Evolutionary conservation across 2,113 vertebrate genomes (phyloP), one percentile per base, ranked within the genome.

Genomic region (Pelvicachromis taeniatus): DNA sequence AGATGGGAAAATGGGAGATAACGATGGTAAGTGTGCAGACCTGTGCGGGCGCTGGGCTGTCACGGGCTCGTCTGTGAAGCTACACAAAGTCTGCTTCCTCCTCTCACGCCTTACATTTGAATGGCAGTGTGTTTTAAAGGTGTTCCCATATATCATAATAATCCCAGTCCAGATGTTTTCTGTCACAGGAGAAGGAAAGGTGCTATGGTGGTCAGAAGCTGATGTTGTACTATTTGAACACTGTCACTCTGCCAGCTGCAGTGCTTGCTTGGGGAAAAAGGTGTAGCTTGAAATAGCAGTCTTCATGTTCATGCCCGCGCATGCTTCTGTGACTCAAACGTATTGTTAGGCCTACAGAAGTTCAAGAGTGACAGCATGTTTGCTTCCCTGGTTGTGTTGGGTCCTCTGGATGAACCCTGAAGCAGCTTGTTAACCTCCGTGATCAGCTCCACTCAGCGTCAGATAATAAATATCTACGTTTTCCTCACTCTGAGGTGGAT

Each of bases 1-100:
- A 93, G 40, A 96, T 96, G 96, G 95, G 96, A n/a, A 96, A 96
- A 95, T 96, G 94, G 95, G 95, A 96, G 90, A 53, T 96, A 70
- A 96, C 95, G 2, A 96, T 96, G 95, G 95, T 96, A 88, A 93
- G 86, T 80, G 9, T 2, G 33, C 12, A 16, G 31, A 77, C 33
- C 10, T 54, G 75, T 23, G 33, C 59, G 38, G 59, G 10, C 10
- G 68, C 12, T 50, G 68, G 21, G 68, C 23, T 48, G 42, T 31
- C 23, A 50, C 23, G 3, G 16, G 68, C 23, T 50, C 9, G 65
- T 29, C 9, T 48, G 14, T 73, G 40, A 48, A 73, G 40, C 40
- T 73, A 8, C 40, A 73, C 40, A 16, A 48, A 17, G 16, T 12
- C 68, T 8, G 42, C 16, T 75, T 31, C 42, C 17, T 73, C 23